A percentile compares a stretch with the other conserved stretches of the same genome.
Conservation (phyloP, 1,140 invertebrate genomes). For the Drosophila virilis region DNA sequence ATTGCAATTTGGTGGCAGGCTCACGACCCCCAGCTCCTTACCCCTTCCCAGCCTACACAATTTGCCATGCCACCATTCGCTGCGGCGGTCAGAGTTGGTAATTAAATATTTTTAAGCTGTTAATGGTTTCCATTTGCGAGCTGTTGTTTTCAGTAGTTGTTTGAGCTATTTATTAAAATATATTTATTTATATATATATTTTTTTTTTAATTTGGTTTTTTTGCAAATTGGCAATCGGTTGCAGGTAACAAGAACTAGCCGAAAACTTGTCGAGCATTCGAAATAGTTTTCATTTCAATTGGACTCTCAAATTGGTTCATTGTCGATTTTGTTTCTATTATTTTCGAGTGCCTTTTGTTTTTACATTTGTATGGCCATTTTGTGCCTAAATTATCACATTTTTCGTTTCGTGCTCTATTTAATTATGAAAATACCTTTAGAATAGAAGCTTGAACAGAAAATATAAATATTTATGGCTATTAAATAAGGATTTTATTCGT, state of each 20-base stretch:
- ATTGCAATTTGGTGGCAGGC: conserved; percentile 79
- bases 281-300: conserved; percentile 61
- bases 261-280: conserved; percentile 9
- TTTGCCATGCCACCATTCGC: conserved; percentile 4
- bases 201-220: conserved; percentile 3
- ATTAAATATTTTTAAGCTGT: conserved; percentile 82
- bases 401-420: conserved; percentile 17
- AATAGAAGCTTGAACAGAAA: no score
- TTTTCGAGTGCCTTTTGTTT: conserved; percentile 19
- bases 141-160: conserved; percentile 58
- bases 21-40: conserved; percentile 15
- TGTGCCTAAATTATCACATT: conserved; percentile 4
- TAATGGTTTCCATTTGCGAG: conserved; percentile 76
- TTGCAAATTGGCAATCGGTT: conserved; percentile 60
- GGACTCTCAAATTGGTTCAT: conserved; percentile 56
- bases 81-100: conserved; percentile 43
- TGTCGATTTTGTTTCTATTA: conserved; percentile 46
- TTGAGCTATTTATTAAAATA: conserved; percentile 35
- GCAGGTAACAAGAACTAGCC: conserved; percentile 27
- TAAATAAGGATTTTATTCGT: neutral
- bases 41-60: conserved; percentile 2
- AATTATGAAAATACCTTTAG: neutral
- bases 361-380: conserved; percentile 22
- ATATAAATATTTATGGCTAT: neutral
- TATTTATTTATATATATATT: neutral